Evolutionary conservation across 2,797 vertebrate genomes (phyloP).

Genomic region (Balearica regulorum): DNA sequence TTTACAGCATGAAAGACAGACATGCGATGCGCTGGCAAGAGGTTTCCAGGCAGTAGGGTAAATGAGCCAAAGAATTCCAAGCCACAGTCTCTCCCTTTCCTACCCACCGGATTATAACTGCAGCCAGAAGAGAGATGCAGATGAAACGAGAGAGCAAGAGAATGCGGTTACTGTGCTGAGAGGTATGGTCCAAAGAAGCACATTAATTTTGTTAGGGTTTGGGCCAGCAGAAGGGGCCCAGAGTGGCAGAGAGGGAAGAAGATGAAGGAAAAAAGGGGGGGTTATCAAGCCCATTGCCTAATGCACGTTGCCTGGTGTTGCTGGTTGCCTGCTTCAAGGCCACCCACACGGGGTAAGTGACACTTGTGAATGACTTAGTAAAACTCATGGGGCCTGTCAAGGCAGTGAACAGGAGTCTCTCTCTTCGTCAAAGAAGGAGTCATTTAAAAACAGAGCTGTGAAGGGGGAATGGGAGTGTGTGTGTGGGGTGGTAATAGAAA

Average conservation of each 20-base stretch:
- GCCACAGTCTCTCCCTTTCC: not conserved
- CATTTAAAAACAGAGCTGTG: not conserved
- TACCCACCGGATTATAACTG: not conserved
- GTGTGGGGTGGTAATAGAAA: not conserved
- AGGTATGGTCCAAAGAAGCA: not conserved
- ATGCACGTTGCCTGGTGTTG: not conserved
- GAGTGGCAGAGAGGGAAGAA: not conserved
- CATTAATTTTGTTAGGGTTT: not conserved
- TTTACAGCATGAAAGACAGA: not conserved
- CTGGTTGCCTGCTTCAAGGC: not conserved
- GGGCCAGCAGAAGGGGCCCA: not conserved
- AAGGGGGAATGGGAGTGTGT: not conserved
- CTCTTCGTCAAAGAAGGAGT: not conserved
- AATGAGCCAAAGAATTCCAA: not conserved
- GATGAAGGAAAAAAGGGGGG: not conserved
- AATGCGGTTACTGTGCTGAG: not conserved
- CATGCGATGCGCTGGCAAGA: not conserved
- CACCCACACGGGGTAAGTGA: not conserved
- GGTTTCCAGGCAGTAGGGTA: not conserved
- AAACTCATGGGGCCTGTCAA: not conserved
- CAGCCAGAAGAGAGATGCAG: constrained; percentile 13
- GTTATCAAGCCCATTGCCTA: not conserved
- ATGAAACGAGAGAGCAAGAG: not conserved
- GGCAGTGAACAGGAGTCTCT: not conserved
- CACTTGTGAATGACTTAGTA: not conserved